Evolutionary conservation across 2,797 vertebrate genomes (phyloP).

Genomic region (Lateolabrax maculatus): DNA sequence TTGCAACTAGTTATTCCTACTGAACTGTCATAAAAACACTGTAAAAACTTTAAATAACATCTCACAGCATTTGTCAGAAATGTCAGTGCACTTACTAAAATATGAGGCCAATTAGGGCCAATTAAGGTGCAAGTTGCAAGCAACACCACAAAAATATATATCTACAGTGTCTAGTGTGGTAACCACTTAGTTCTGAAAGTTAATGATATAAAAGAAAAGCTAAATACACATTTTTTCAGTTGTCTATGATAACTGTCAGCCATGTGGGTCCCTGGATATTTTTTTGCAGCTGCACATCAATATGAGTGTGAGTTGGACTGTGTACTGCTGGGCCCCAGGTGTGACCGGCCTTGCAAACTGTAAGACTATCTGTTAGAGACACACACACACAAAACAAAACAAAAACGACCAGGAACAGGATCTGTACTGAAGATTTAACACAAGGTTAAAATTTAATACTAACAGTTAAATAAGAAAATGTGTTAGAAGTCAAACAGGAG

Average conservation of each 20-base stretch:
- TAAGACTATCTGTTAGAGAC: slow-evolving; percentile 11
- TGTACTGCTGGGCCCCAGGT: background rate
- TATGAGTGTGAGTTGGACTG: slow-evolving; percentile 4
- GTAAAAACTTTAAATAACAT: background rate
- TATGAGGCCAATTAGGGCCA: background rate
- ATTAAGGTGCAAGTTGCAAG: background rate
- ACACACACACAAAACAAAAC: background rate
- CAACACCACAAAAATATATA: background rate
- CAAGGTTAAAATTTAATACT: background rate
- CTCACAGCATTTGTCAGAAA: background rate
- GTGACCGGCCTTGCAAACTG: background rate
- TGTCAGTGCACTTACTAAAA: background rate
- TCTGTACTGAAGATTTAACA: background rate
- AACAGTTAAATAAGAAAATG: background rate
- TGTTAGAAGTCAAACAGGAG: background rate
- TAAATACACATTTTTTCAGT: background rate
- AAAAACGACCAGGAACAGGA: background rate
- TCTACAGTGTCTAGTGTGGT: background rate
- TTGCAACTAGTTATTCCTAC: background rate
- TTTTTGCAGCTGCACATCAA: slow-evolving; percentile 8
- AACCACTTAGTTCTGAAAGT: background rate
- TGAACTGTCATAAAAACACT: background rate
- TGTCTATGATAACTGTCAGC: background rate
- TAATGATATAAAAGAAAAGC: background rate
- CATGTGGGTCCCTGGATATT: background rate